A percentile compares a stretch with the other conserved stretches of the same genome.
Conservation (phyloP, 2,113 vertebrate species). For the Melanerpes aurifrons region DNA sequence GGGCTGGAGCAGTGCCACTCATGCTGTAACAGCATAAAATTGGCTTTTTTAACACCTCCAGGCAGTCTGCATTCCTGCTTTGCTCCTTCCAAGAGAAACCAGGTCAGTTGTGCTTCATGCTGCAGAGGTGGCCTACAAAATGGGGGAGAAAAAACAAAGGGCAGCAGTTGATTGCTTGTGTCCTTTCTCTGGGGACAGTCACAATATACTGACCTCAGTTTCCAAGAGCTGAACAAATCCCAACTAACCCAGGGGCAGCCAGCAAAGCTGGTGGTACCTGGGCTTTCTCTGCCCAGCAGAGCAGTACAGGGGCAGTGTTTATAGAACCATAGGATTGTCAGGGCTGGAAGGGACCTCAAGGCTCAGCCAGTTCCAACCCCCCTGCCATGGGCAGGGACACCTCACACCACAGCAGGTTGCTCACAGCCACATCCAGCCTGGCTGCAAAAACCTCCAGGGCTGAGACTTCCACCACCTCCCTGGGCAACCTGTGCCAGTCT, state of each 20-base stretch:
- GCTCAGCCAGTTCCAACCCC: no score
- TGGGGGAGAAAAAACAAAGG: background rate
- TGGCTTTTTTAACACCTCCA: background rate
- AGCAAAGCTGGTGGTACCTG: background rate
- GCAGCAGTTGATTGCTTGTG: fast-evolving
- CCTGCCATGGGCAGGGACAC: no score
- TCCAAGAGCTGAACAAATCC: background rate
- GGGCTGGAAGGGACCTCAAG: no score
- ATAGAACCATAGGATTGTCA: no score
- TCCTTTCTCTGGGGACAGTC: background rate
- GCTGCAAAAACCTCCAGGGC: no score
- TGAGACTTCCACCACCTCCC: no score
- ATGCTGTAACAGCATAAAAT: background rate
- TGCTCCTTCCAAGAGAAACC: background rate
- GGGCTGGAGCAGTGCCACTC: background rate
- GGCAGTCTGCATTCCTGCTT: background rate
- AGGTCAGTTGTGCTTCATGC: background rate
- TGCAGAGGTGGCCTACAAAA: background rate
- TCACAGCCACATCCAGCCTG: no score
- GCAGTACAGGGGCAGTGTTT: background rate
- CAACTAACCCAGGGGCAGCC: background rate
- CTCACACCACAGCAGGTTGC: no score
- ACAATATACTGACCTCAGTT: background rate
- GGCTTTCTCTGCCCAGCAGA: background rate
- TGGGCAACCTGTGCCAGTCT: no score